phyloP scores from a whole-genome alignment of 2,797 vertebrate genomes.

The Natrix natrix region DNA sequence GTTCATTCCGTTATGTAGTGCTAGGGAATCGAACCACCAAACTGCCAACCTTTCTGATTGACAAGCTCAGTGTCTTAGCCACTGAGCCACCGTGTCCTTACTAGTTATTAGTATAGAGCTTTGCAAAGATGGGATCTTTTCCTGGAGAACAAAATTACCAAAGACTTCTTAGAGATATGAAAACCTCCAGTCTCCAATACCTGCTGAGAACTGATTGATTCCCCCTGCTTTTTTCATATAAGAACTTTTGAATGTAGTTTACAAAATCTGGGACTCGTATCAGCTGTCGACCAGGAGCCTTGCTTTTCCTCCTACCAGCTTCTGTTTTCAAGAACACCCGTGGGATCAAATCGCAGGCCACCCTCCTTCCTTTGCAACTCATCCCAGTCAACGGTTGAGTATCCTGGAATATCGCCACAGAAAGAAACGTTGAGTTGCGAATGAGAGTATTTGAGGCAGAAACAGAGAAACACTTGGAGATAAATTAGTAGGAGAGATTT shows the following conservation, averaged over 20 bases:
- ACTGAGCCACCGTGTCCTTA: too few relatives aligned
- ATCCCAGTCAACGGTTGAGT: constrained; percentile 17
- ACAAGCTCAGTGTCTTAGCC: too few relatives aligned
- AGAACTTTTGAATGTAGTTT: not conserved
- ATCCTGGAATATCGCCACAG: constrained; percentile 27
- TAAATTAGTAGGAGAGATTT: constrained; percentile 70
- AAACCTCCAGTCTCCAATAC: not conserved
- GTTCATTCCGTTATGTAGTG: too few relatives aligned
- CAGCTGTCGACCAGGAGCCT: not conserved
- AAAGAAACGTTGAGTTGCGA: constrained; percentile 42
- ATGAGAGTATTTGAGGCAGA: constrained; percentile 59
- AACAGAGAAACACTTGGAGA: constrained; percentile 61
- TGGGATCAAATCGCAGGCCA: too few relatives aligned
- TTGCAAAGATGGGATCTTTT: not conserved
- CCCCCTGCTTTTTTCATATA: not conserved
- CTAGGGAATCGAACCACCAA: too few relatives aligned
- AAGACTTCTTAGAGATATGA: not conserved
- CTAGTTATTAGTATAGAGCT: not conserved
- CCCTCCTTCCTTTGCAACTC: too few relatives aligned
- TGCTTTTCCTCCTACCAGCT: too few relatives aligned
- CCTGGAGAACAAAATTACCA: not conserved
- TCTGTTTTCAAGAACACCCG: too few relatives aligned
- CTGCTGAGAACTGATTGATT: not conserved
- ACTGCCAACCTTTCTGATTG: too few relatives aligned
- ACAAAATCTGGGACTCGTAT: not conserved